phyloP scores from a whole-genome alignment of 2,888 invertebrate species.

The Siphlonurus alternatus region DNA sequence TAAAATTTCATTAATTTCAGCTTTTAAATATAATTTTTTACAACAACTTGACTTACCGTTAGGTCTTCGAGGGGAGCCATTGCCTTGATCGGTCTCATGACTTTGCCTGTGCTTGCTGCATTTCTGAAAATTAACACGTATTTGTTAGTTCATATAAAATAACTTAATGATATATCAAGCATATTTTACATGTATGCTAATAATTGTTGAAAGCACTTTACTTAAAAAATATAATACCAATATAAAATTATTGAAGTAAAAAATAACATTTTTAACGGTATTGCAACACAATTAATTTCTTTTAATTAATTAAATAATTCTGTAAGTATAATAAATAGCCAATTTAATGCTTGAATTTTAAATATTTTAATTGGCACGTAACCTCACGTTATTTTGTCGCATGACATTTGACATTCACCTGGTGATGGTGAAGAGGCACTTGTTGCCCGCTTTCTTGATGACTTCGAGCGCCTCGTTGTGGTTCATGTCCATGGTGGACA shows the following conservation, averaged over 20 bases:
- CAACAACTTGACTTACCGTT: too few species aligned
- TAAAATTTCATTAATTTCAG: too few species aligned
- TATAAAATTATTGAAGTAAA: too few species aligned
- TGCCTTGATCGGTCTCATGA: background rate
- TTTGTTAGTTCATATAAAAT: background rate
- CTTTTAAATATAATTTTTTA: too few species aligned
- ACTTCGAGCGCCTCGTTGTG: background rate
- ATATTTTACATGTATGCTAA: background rate
- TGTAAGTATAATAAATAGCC: background rate
- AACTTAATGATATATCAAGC: background rate
- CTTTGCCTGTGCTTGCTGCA: background rate
- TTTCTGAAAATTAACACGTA: background rate
- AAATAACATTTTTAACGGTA: too few species aligned
- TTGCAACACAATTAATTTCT: too few species aligned
- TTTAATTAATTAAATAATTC: too few species aligned
- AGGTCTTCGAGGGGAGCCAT: background rate
- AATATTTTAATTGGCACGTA: too few species aligned
- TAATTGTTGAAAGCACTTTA: too few species aligned
- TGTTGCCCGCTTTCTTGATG: background rate
- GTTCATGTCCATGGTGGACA: background rate
- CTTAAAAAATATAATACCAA: too few species aligned
- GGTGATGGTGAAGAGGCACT: background rate
- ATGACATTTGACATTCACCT: background rate
- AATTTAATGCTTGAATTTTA: background rate
- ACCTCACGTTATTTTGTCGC: too few species aligned